These are phyloP conservation scores for Conus ventricosus DNA, from an alignment of 1,140 invertebrate species.

Conservation along the genomic window DNA sequence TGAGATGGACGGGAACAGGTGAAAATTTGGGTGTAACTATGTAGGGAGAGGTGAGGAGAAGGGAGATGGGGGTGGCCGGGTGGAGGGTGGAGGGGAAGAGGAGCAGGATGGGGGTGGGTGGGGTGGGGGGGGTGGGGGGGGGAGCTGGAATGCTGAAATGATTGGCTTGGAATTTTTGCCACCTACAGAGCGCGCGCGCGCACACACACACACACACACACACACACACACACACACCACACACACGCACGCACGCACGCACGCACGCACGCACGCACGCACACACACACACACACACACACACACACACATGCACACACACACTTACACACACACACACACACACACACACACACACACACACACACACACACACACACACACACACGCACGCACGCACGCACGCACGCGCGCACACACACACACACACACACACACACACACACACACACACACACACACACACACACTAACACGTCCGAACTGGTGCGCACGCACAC, in stretches of 20 bases:
- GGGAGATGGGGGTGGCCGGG: too few relatives aligned
- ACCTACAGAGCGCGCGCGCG: too few relatives aligned
- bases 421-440: slow-evolving; percentile 2
- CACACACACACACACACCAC: not conserved
- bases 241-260: not conserved
- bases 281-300: not conserved
- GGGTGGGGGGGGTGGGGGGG: too few relatives aligned
- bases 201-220: not conserved
- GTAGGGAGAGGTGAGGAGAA: too few relatives aligned
- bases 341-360: slow-evolving; percentile 1
- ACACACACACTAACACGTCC: not conserved
- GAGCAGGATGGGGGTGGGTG: too few relatives aligned
- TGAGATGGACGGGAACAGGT: too few relatives aligned
- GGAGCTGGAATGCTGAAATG: too few relatives aligned
- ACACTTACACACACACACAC: not conserved
- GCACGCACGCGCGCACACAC: not conserved
- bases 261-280: not conserved
- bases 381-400: not conserved
- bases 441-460: slow-evolving; percentile 8
- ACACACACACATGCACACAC: not conserved
- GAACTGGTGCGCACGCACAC: not conserved
- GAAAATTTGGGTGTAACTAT: too few relatives aligned
- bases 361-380: slow-evolving; percentile 13
- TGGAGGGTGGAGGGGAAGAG: too few relatives aligned
- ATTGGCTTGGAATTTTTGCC: too few relatives aligned